A percentile compares a stretch with the other conserved stretches of the same genome.
Evolutionary conservation across 2,888 invertebrate species (phyloP).

Genomic region (Podotricha telesiphe): DNA sequence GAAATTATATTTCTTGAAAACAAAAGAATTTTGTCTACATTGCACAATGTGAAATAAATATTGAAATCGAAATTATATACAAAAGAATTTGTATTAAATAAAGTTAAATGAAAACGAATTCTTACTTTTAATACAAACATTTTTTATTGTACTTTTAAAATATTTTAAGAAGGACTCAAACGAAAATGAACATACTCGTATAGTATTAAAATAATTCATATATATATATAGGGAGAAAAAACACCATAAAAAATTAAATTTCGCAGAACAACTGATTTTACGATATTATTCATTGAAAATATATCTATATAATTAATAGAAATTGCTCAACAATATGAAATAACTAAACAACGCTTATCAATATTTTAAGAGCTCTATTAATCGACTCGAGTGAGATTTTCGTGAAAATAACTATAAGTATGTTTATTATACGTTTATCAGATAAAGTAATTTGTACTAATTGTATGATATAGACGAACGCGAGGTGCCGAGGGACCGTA

Average conservation of each 20-base stretch:
- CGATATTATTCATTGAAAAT: not conserved
- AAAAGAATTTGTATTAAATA: no score
- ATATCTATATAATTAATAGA: not conserved
- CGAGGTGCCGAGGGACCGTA: not conserved
- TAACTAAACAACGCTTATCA: not conserved
- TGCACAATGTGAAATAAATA: not conserved
- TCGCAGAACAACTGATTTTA: not conserved
- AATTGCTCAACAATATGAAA: not conserved
- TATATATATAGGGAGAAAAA: not conserved
- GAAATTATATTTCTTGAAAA: no score
- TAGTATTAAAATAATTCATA: not conserved
- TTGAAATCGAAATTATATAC: no score
- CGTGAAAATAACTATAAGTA: not conserved
- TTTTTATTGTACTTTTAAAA: no score
- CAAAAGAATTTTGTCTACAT: not conserved
- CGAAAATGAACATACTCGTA: no score
- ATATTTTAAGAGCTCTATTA: not conserved
- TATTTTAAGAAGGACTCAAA: no score
- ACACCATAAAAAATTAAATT: not conserved
- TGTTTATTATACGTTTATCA: slow-evolving; percentile 5
- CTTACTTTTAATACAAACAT: no score
- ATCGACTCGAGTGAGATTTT: not conserved
- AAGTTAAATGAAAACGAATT: no score
- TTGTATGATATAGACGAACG: not conserved
- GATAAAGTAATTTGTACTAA: not conserved